Base-by-base conservation (phyloP, 2,888 invertebrate species). In the Sylvicola cinctus region DNA sequence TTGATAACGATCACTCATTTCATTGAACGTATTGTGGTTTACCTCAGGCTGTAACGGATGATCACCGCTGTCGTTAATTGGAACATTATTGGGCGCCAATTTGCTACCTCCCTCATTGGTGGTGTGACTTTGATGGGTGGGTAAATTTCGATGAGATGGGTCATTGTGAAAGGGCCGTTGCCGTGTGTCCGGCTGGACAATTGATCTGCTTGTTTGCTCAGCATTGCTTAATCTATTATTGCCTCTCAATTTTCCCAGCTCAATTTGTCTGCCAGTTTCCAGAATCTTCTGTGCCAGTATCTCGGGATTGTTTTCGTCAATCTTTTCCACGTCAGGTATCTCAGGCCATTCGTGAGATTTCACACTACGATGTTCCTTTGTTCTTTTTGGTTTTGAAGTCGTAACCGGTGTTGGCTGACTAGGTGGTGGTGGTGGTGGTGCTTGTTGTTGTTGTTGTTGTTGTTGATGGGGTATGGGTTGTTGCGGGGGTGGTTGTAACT, bases 321-420 rank as follows among this genome's bases (percentile, higher is more conserved):
- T 87, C 57, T 85, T 87, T 2, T 79, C 81, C 34, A 85, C 72
- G 45, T 87, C 84, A 2, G 87, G 85, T 20, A 87, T 78, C 46
- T 85, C 84, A 0, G 85, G 85, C 87, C 87, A 87, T 49, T 87
- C 87, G 49, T 85, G 84, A 1, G 84, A 81, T 3, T 85, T 67
- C 5, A 20, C 20, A 5, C 78, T 73, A 13, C 84, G 66, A 44
- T 75, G 72, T 8, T 20, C 20, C 8, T 20, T 20, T 6, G 20
- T 6, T 8, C 20, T 20, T 20, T 20, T 20, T 20, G 20, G 20
- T 20, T 20, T 20, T 8, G 20, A 20, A 6, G 20, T 20, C 4
- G 4, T 20, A 20, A 8, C 4, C 20, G 8, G 5, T 20, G 20
- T 4, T 8, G 20, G 20, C 20, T 20, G 20, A 20, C 20, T 20